phyloP scores from a whole-genome alignment of 1,140 invertebrate species.

The Meloidogyne hapla region DNA sequence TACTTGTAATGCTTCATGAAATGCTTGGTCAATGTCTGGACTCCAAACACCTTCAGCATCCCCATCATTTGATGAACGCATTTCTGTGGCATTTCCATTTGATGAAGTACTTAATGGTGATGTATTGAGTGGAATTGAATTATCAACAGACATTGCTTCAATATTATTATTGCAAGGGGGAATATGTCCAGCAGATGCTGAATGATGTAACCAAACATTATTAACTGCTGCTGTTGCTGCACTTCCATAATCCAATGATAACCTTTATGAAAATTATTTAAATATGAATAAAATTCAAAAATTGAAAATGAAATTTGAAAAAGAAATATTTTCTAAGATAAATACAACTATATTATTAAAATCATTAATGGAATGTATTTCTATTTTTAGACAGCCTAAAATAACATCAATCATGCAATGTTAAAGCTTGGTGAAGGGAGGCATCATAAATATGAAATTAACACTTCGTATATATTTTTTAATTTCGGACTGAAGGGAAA shows the following conservation, averaged over 20 bases:
- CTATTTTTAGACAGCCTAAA: too few relatives aligned
- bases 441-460: too few relatives aligned
- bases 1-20: slow-evolving; percentile 98
- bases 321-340: not conserved
- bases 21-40: slow-evolving; percentile 98
- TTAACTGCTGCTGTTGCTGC: not conserved
- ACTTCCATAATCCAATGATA: not conserved
- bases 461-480: too few relatives aligned
- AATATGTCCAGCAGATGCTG: slow-evolving; percentile 3
- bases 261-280: not conserved
- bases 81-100: slow-evolving; percentile 14
- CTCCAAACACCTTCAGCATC: slow-evolving; percentile 99
- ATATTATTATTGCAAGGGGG: slow-evolving; percentile 5
- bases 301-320: not conserved
- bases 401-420: too few relatives aligned
- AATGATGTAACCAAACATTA: slow-evolving; percentile 1
- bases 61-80: slow-evolving; percentile 4
- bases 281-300: too few relatives aligned
- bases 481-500: too few relatives aligned
- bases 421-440: too few relatives aligned
- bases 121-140: slow-evolving; percentile 11
- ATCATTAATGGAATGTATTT: too few relatives aligned
- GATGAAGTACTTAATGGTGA: slow-evolving; percentile 20
- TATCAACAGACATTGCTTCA: not conserved
- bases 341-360: too few relatives aligned